Conservation (phyloP, 2,797 vertebrate genomes). For the Heteromormyrus szaboi region DNA sequence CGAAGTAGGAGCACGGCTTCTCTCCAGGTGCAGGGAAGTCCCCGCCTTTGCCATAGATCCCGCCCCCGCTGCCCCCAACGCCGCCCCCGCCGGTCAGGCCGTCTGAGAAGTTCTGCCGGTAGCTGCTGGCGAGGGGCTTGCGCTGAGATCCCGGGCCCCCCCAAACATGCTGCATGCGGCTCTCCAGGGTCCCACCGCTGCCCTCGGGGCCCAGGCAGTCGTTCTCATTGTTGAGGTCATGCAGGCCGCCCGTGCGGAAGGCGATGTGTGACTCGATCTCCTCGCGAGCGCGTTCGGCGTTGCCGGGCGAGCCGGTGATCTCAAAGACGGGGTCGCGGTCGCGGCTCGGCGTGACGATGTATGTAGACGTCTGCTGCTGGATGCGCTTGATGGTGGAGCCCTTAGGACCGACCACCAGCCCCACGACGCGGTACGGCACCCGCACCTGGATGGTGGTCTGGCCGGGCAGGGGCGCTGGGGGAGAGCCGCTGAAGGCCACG, state of each 20-base stretch:
- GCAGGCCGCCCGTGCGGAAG: slow-evolving; percentile 89
- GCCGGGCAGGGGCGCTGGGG: slow-evolving; percentile 84
- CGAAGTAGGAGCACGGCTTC: slow-evolving; percentile 85
- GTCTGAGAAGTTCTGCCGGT: slow-evolving; percentile 87
- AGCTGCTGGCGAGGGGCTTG: slow-evolving; percentile 92
- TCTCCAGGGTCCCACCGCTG: slow-evolving; percentile 67
- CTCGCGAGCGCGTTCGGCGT: slow-evolving; percentile 87
- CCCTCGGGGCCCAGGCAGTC: slow-evolving; percentile 88
- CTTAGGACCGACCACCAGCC: slow-evolving; percentile 93
- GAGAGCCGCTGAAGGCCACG: slow-evolving; percentile 76
- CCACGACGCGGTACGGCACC: slow-evolving; percentile 94
- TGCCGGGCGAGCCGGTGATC: slow-evolving; percentile 89
- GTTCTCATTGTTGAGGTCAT: slow-evolving; percentile 94
- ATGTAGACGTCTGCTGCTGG: slow-evolving; percentile 97
- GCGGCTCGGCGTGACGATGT: slow-evolving; percentile 94
- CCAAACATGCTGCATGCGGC: slow-evolving; percentile 86
- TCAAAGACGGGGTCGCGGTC: slow-evolving; percentile 95
- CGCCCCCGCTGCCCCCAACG: slow-evolving; percentile 31
- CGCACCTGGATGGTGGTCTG: slow-evolving; percentile 96
- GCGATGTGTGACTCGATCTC: slow-evolving; percentile 98
- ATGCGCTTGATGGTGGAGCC: slow-evolving; percentile 97
- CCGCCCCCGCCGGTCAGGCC: slow-evolving; percentile 57
- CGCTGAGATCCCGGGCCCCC: slow-evolving; percentile 71
- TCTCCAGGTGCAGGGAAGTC: slow-evolving; percentile 74
- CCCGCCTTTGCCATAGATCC: slow-evolving; percentile 72